Base-by-base conservation (phyloP, 2,888 invertebrate genomes). In the Drosophila peninsularis region DNA sequence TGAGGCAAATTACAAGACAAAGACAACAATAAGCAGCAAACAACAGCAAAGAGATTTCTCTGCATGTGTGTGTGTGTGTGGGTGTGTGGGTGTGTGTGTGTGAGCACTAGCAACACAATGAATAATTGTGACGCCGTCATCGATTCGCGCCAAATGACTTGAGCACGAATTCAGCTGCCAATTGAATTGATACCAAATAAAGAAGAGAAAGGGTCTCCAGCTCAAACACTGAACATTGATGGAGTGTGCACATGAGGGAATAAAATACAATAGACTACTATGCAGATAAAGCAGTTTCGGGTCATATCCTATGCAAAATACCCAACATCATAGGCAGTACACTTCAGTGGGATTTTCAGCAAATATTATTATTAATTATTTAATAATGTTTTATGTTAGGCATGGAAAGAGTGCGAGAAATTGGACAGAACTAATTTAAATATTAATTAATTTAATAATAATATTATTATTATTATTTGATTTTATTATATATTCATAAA, bases 101-200 rank as follows among this genome's bases (percentile, higher is more conserved):
- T n/a, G n/a, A n/a, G n/a, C n/a, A n/a, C n/a, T n/a, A 62, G 34
- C 45, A 61, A 39, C 52, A 58, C 74, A 67, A 67, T 42, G 42
- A 62, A 60, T 78, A 66, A 78, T 79, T 89, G 76, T 85, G 90
- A 85, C 68, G 73, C 65, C 86, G 83, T 83, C 90, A 88, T 90
- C 90, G 87, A 90, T 83, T 80, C 55, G 73, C 71, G 80, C 67
- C 75, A 79, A 82, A 89, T 74, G 67, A 80, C 69, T 80, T 79
- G 70, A 70, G 56, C 55, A 60, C 34, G 55, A 37, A 30, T 60
- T 47, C 30, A 42, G 36, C 47, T 56, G 24, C 42, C 30, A 39
- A 19, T 41, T 30, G 32, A 50, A 56, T 68, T 62, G 62, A 68
- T 57, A 42, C 32, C n/a, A 6, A 30, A 45, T 30, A 27, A 27